Evolutionary conservation across 2,888 invertebrate genomes (phyloP).

Genomic region (Miltochrista miniata): DNA sequence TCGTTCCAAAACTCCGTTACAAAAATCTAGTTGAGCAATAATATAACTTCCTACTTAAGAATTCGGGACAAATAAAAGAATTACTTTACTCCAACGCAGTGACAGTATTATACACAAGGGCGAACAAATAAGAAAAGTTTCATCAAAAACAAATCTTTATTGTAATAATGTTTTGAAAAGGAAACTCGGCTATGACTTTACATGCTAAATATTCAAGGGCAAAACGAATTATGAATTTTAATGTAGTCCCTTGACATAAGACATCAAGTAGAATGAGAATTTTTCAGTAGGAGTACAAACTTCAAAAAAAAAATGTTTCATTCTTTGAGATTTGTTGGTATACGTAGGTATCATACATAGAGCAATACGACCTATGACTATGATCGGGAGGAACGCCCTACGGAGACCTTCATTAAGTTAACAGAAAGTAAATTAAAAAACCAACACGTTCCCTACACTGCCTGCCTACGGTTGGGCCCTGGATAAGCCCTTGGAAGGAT

Average conservation of each 20-base stretch:
- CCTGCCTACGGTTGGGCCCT: no score
- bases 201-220: constrained; percentile 15
- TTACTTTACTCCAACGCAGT: not conserved
- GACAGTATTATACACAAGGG: constrained; percentile 16
- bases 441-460: no score
- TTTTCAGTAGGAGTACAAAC: not conserved
- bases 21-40: not conserved
- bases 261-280: not conserved
- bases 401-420: no score
- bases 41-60: not conserved
- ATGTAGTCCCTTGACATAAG: constrained; percentile 1
- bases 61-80: not conserved
- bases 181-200: constrained; percentile 23
- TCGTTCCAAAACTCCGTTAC: not conserved
- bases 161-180: constrained; percentile 20
- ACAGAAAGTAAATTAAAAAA: no score
- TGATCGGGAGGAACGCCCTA: no score
- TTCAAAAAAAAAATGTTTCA: no score
- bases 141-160: constrained; percentile 32
- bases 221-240: constrained; percentile 18
- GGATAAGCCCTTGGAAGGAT: no score
- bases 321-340: no score
- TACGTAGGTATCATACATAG: no score
- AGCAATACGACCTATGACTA: no score
- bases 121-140: constrained; percentile 32